These are phyloP conservation scores for Serilophus lunatus DNA, from an alignment of 2,113 vertebrate genomes.

Conservation along the genomic window DNA sequence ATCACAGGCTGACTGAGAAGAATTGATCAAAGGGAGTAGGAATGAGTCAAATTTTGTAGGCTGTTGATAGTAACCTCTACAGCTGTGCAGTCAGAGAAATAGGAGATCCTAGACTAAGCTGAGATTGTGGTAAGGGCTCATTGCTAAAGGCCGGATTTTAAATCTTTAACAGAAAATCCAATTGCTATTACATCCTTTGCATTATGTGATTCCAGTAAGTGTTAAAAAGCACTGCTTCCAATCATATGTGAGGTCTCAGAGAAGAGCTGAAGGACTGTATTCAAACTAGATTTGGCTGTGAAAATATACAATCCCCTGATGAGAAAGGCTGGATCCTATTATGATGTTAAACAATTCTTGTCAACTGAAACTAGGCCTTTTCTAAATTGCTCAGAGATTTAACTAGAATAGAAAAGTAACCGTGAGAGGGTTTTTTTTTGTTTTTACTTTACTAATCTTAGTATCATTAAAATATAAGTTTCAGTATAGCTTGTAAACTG, in stretches of 20 bases:
- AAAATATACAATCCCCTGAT: neutral
- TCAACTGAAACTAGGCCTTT: neutral
- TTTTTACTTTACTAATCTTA: neutral
- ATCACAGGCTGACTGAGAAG: neutral
- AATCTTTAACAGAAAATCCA: neutral
- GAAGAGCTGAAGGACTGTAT: neutral
- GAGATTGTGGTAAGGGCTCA: neutral
- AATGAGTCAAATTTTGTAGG: neutral
- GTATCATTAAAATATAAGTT: neutral
- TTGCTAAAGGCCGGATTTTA: neutral
- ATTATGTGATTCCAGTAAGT: rapidly evolving
- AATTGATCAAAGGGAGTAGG: neutral
- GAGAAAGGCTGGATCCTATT: neutral
- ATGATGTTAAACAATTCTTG: neutral
- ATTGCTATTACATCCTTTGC: neutral
- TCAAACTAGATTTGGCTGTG: neutral
- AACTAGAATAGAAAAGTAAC: neutral
- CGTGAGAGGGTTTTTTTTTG: neutral
- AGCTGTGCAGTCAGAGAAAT: neutral
- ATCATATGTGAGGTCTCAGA: neutral
- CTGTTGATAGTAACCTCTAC: neutral
- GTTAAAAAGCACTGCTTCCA: neutral
- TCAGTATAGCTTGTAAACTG: neutral
- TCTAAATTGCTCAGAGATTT: neutral
- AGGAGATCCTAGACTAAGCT: neutral